Conservation (phyloP, 2,797 vertebrate genomes). For the Limnodromus scolopaceus region DNA sequence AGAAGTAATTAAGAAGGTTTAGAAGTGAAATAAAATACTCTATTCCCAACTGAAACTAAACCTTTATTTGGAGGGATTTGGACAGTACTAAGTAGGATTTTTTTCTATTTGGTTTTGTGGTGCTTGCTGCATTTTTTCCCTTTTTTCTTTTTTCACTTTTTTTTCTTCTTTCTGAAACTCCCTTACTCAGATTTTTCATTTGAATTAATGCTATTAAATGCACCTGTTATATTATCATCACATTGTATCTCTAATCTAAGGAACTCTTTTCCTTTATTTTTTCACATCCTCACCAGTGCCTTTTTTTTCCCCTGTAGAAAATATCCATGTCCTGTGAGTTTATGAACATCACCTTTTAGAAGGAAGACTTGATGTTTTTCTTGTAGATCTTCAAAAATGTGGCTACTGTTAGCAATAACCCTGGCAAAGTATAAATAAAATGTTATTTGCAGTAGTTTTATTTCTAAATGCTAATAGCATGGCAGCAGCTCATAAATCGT, state of each 20-base stretch:
- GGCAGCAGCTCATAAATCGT: slow-evolving; percentile 39
- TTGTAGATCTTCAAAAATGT: neutral
- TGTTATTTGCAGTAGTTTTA: neutral
- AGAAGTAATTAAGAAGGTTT: neutral
- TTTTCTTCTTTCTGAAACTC: neutral
- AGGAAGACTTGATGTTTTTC: neutral
- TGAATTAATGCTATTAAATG: neutral
- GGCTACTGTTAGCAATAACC: neutral
- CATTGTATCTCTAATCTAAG: neutral
- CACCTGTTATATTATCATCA: neutral
- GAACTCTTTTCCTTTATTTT: neutral
- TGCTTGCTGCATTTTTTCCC: accelerated
- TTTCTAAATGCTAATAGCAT: slow-evolving; percentile 35
- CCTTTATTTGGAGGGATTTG: neutral
- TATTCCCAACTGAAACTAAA: neutral
- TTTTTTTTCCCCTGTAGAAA: neutral
- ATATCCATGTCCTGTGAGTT: neutral
- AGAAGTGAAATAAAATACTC: neutral
- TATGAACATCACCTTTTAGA: neutral
- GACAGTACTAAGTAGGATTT: neutral
- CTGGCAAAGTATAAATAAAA: neutral
- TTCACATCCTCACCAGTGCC: neutral
- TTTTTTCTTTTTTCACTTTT: accelerated
- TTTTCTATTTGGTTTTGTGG: neutral
- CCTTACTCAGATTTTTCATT: neutral